These are phyloP conservation scores for Platypus cylindrus DNA, from an alignment of 2,888 invertebrate species.

Conservation along the genomic window DNA sequence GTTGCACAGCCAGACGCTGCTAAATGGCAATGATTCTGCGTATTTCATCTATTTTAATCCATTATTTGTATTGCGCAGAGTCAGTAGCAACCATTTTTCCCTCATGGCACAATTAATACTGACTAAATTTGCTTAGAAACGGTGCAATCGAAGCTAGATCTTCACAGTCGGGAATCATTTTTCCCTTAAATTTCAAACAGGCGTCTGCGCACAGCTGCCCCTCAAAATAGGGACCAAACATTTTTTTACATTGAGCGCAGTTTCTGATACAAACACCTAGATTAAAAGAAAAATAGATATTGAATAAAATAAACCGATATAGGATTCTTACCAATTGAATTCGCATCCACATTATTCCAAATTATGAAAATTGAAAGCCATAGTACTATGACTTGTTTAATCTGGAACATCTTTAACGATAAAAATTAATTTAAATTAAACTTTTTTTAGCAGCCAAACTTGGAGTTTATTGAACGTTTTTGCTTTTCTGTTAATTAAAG, in stretches of 20 bases:
- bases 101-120: slow-evolving; percentile 7
- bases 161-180: slow-evolving; percentile 75
- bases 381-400: too few relatives aligned
- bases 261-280: slow-evolving; percentile 66
- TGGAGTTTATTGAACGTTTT: too few relatives aligned
- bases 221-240: slow-evolving; percentile 77
- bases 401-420: background rate
- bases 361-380: too few relatives aligned
- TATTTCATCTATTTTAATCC: background rate
- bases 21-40: too few relatives aligned
- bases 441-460: background rate
- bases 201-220: slow-evolving; percentile 75
- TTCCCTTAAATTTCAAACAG: slow-evolving; percentile 72
- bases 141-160: slow-evolving; percentile 68
- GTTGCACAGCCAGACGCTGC: too few relatives aligned
- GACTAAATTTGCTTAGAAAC: slow-evolving; percentile 52
- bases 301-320: background rate
- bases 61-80: background rate
- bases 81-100: background rate
- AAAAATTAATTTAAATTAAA: background rate
- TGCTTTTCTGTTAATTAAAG: too few relatives aligned
- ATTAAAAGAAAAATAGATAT: slow-evolving; percentile 15
- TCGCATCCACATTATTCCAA: slow-evolving; percentile 9
- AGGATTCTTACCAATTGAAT: slow-evolving; percentile 9
- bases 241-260: slow-evolving; percentile 81